Evolutionary conservation across 2,113 vertebrate genomes (phyloP).

Genomic region (Ondatra zibethicus): DNA sequence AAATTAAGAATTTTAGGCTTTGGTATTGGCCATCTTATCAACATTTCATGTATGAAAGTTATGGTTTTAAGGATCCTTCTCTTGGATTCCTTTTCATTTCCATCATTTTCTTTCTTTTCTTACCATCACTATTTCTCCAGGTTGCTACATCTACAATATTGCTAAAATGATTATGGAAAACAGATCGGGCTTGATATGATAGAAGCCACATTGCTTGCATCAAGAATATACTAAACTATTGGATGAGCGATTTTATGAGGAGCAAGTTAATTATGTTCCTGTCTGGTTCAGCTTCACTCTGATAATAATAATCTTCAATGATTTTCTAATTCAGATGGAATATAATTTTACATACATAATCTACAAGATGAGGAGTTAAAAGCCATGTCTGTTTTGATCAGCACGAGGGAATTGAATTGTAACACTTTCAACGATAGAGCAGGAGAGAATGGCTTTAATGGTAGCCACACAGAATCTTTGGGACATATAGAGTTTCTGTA

Average conservation of each 20-base stretch:
- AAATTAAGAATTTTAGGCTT: neutral
- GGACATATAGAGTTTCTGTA: constrained; percentile 81
- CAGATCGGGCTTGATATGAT: neutral
- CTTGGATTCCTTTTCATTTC: constrained; percentile 20
- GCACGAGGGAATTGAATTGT: constrained; percentile 5
- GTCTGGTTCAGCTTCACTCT: constrained; percentile 37
- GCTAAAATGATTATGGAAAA: neutral
- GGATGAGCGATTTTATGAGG: constrained; percentile 4
- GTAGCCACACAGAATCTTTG: constrained; percentile 71
- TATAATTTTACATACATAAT: constrained; percentile 34
- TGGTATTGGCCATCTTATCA: neutral
- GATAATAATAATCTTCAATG: neutral
- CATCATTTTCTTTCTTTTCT: neutral
- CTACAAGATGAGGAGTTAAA: constrained; percentile 60
- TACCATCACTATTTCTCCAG: neutral
- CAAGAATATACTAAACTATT: neutral
- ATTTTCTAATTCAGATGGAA: constrained; percentile 53
- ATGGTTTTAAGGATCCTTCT: neutral
- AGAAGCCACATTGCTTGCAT: neutral
- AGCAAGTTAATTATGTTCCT: constrained; percentile 30
- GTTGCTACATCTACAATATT: neutral
- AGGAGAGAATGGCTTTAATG: constrained; percentile 69
- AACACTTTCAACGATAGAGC: constrained; percentile 26
- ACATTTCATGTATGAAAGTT: neutral
- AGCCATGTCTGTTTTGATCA: constrained; percentile 54